Base-by-base conservation (phyloP, 2,113 vertebrate genomes). In the Pygoscelis adeliae region DNA sequence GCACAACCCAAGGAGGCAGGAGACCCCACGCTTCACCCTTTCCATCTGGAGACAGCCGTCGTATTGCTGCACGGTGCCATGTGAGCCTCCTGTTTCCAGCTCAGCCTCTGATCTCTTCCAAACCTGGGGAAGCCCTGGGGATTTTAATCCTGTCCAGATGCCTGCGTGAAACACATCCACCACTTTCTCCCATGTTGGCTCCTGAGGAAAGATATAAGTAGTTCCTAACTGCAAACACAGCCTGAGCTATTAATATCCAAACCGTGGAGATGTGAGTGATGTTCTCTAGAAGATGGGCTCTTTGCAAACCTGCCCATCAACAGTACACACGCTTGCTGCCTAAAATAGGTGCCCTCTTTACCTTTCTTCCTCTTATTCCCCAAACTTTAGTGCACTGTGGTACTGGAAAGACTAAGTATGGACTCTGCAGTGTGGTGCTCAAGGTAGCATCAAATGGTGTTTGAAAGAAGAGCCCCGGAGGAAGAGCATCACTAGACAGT, bases 101-200 rank as follows among this genome's bases (percentile, higher is more conserved):
- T 86, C 53, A 63, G 62, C 49, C 42, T 65, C 90, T 89, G 63
- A 91, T 89, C 58, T 87, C 59, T 74, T 87, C 87, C 87, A 87
- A 62, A 87, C 40, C 27, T 77, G 18, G 29, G 21, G 58, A 86
- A 87, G 4, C 23, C 15, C 21, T 26, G 47, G 19, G 61, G 34
- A 5, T 79, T 71, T 85, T 72, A 96, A 95, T 63, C 83, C 56
- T 38, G 6, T 79, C 90, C 92, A 85, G 94, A 83, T 92, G 85
- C 56, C 52, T 4, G 3, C 0, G 0, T 71, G 70, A 82, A 92
- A 53, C 2, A 2, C 71, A 83, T 15, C 25, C 32, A 77, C 32
- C 59, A 25, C 74, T 83, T 90, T 90, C 71, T 85, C 66, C 90
- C 40, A 18, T 4, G 34, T 17, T 87, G 69, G 12, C 10, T 83